Base-by-base conservation (phyloP, 2,888 invertebrate genomes). In the Mallateleia sp. region DNA sequence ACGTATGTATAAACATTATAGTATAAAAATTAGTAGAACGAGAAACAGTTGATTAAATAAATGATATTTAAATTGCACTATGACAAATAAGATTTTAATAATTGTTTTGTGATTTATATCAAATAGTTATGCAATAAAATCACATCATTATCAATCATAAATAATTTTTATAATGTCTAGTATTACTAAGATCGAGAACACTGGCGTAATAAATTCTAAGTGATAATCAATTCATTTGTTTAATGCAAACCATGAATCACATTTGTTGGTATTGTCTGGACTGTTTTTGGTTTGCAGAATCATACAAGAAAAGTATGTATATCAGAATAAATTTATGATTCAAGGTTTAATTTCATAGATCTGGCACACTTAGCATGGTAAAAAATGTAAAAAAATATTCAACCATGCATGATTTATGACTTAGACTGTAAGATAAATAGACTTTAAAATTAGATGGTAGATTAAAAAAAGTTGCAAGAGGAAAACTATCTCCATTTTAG, bases 301-400 rank as follows among this genome's bases (percentile, higher is more conserved):
- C 45, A 45, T 66, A 22, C 66, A 81, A 82, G 75, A 60, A 78
- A 67, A 60, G 34, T 28, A 54, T 67, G 66, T 62, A 75, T 67
- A 52, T 67, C 66, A 60, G 50, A 74, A 56, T 52, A 66, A 82
- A 82, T 75, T 82, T 74, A 67, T 60, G 67, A 58, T 32, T 69
- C 75, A 67, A 82, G 82, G 82, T 67, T 82, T 74, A 66, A 81
- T 54, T 58, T 34, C n/a, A n/a, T 66, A 58, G 66, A 74, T 74
- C 72, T 81, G 81, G 81, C 74, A 66, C 81, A 74, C 60, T 75
- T 67, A 52, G 42, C 42, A 28, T n/a, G 24, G 62, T 50, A 82
- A 82, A 77, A 69, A 67, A 50, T 77, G n/a, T 60, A 82, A 82
- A 67, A 52, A 64, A 81, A 81, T 52, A 47, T 47, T 72, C 67